Evolutionary conservation across 2,888 invertebrate species (phyloP), one percentile per base, ranked within the genome.

Genomic region (Hydropsyche betteni): DNA sequence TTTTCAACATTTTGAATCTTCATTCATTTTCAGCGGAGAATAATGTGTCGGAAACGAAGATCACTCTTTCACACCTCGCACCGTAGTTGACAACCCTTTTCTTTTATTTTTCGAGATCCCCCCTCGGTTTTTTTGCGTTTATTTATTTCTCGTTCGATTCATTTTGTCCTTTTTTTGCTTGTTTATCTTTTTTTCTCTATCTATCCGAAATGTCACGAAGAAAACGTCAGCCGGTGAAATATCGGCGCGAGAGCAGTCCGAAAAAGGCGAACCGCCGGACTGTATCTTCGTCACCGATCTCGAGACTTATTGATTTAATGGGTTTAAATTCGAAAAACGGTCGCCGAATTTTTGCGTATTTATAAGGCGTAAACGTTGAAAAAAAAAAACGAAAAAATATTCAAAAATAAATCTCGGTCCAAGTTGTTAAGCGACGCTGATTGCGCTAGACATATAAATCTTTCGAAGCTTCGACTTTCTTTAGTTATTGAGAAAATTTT

Each of bases 31-130:
- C 50, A 75, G 73, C 68, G 70, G 77, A 78, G 74, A 75, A 69
- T 75, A 74, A 75, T 71, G 77, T 6, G 16, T 52, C 73, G 75
- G 69, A 79, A 79, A 79, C 70, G 77, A 79, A 79, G 77, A 76
- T 79, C 78, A 74, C 77, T 79, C 77, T 68, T 77, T 77, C 76
- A 58, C 72, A 44, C 44, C 44, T 44, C 10, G 24, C 24, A 24
- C 24, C 24, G 24, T 24, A 24, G 24, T 24, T 24, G 24, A 24
- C 24, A 6, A 44, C 44, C 44, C 44, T 10, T 44, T 44, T 8
- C 44, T 44, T 44, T 44, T 10, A 44, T 8, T 10, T 58, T 58
- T 38, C 72, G 55, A 34, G 53, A 55, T 55, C 71, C 53, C 50
- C 51, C 34, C 70, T 24, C 12, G 70, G 52, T 4, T 38, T 53